Conservation (phyloP, 2,888 invertebrate genomes). For the Eustalomyia histrio region DNA sequence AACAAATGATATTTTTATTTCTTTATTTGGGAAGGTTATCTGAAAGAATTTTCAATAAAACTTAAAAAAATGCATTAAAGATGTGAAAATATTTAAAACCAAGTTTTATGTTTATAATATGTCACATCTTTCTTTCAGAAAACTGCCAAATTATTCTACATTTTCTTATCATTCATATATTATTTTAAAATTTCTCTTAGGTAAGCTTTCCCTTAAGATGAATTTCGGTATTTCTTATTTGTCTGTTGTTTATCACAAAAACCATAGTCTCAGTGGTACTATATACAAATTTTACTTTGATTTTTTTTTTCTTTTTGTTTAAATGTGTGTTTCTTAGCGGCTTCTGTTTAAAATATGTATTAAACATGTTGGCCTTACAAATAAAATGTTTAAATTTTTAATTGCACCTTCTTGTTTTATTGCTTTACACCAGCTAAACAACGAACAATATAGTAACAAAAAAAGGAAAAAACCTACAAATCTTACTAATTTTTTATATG, state of each 20-base stretch:
- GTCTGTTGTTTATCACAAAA: neutral
- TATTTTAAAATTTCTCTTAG: neutral
- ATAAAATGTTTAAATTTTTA: constrained; percentile 60
- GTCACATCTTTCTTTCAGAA: too few species aligned
- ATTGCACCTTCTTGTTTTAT: constrained; percentile 54
- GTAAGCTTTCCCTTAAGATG: neutral
- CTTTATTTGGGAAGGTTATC: neutral
- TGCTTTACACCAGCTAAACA: constrained; percentile 13
- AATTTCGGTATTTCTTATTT: neutral
- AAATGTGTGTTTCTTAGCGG: neutral
- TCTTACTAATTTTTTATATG: constrained; percentile 46
- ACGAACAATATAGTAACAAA: neutral
- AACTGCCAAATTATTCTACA: too few species aligned
- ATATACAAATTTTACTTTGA: constrained; percentile 25
- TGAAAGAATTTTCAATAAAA: too few species aligned
- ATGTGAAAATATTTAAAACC: too few species aligned
- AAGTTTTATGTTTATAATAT: too few species aligned
- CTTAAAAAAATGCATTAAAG: too few species aligned
- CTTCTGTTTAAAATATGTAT: constrained; percentile 31
- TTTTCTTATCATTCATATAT: too few species aligned
- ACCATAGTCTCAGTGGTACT: constrained; percentile 22
- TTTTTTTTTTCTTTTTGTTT: neutral
- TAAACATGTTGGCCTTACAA: constrained; percentile 50
- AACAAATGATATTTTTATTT: neutral
- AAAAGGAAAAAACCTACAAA: constrained; percentile 28